Evolutionary conservation across 2,113 vertebrate species (phyloP).

Genomic region (Melospiza melodia): DNA sequence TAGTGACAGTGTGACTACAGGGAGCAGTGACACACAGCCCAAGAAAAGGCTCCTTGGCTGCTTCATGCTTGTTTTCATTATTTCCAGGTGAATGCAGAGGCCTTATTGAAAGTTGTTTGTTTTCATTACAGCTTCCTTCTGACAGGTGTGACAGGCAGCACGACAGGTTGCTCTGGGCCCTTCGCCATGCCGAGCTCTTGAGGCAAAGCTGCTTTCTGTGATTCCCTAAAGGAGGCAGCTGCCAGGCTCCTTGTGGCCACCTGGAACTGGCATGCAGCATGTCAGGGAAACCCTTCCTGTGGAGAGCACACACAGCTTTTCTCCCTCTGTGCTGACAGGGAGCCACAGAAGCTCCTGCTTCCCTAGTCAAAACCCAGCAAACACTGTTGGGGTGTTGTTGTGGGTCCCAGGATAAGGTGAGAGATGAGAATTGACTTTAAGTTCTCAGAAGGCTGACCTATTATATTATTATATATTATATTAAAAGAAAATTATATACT

Average conservation of each 20-base stretch:
- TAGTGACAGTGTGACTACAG: neutral
- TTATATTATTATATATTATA: no score
- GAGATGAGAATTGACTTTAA: no score
- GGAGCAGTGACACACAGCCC: neutral
- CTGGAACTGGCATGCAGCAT: fast-evolving
- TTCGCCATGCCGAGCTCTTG: neutral
- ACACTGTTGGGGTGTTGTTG: no score
- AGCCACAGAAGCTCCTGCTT: neutral
- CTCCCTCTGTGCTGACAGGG: fast-evolving
- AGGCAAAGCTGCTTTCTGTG: neutral
- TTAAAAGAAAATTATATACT: no score
- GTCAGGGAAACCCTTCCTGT: neutral
- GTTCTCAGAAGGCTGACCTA: no score
- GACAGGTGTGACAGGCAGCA: neutral
- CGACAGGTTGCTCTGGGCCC: neutral
- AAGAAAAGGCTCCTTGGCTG: neutral
- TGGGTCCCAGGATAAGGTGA: no score
- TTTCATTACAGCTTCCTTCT: neutral
- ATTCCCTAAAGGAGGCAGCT: neutral
- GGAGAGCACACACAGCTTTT: neutral
- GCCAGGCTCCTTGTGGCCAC: neutral
- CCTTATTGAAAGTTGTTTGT: neutral
- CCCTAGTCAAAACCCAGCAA: fast-evolving
- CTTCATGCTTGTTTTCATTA: neutral
- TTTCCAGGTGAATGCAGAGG: neutral